phyloP scores from a whole-genome alignment of 2,113 vertebrate species.

The Saccopteryx bilineata region DNA sequence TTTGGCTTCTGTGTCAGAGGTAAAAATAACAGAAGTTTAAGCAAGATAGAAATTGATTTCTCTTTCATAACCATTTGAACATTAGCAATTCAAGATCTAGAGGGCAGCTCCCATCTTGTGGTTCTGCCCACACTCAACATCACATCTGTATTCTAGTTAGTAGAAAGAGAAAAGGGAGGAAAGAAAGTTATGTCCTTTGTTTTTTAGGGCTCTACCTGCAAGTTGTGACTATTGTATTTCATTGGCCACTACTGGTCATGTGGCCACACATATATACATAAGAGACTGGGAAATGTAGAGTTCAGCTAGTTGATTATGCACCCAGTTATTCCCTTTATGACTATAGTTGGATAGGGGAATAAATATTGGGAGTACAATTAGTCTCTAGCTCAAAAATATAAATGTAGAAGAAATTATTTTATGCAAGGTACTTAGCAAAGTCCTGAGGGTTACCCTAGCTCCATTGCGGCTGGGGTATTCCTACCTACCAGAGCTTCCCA shows the following conservation, averaged over 20 bases:
- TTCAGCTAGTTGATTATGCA: background rate
- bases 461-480: background rate
- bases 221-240: background rate
- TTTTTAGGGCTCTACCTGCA: background rate
- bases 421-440: background rate
- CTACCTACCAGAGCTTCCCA: background rate
- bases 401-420: background rate
- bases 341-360: background rate
- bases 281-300: background rate
- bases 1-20: background rate
- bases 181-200: background rate
- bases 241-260: background rate
- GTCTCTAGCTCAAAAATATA: background rate
- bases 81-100: background rate
- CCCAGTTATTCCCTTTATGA: background rate
- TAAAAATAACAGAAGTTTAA: constrained; percentile 7
- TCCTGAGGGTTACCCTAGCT: background rate
- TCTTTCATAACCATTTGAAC: background rate
- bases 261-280: background rate
- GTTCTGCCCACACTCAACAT: background rate
- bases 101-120: background rate
- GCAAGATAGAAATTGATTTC: background rate
- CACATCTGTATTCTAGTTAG: background rate
- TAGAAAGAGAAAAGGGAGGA: background rate
- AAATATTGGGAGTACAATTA: background rate